These are phyloP conservation scores for Hippocampus abdominalis DNA, from an alignment of 2,113 vertebrate species.

Conservation along the genomic window DNA sequence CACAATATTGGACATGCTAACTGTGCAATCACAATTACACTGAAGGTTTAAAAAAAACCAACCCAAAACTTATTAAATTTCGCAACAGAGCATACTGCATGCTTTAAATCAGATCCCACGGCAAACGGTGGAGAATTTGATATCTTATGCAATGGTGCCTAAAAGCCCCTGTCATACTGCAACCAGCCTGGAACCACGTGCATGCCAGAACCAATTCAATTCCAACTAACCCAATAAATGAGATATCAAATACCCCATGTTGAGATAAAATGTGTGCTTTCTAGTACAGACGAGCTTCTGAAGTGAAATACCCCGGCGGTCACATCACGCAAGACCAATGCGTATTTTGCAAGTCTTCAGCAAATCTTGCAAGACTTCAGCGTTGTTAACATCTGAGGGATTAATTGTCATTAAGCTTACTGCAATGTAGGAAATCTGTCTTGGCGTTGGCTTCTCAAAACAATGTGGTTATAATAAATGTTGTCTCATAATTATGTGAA, in stretches of 20 bases:
- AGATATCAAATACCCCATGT: constrained; percentile 4
- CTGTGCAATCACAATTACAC: constrained; percentile 10
- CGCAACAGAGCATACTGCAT: constrained; percentile 3
- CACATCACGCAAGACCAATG: neutral
- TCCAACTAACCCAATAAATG: neutral
- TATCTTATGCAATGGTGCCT: constrained; percentile 6
- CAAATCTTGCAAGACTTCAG: neutral
- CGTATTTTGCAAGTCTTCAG: neutral
- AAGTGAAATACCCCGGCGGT: neutral
- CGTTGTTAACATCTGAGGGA: neutral
- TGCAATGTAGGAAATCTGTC: neutral
- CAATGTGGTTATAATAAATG: neutral
- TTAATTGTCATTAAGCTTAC: neutral
- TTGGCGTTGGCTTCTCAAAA: neutral
- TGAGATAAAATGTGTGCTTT: constrained; percentile 5
- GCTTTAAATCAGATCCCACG: constrained; percentile 17
- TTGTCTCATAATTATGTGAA: no score
- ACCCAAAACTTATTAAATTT: constrained; percentile 9
- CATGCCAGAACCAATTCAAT: neutral
- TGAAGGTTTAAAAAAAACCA: constrained; percentile 16
- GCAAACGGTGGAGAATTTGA: constrained; percentile 12
- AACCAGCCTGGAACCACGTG: constrained; percentile 3
- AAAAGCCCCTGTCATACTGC: constrained; percentile 8
- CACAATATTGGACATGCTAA: constrained; percentile 22
- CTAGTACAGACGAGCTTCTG: neutral